phyloP scores from a whole-genome alignment of 2,888 invertebrate genomes.

The Nomada ruficornis region DNA sequence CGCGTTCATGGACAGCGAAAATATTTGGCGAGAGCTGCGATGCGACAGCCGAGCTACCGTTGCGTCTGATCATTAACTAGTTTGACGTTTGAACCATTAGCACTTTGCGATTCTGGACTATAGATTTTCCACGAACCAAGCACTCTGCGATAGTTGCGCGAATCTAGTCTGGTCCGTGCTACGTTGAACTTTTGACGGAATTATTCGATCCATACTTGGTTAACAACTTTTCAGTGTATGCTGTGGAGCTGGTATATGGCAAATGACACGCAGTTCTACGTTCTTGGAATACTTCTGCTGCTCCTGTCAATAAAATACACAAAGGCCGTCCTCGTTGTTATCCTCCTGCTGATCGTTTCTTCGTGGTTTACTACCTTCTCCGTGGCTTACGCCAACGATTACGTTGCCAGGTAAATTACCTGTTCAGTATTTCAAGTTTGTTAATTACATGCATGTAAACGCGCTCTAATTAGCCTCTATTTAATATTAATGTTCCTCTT shows the following conservation, averaged over 20 bases:
- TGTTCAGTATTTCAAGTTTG: neutral
- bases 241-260: constrained; percentile 85
- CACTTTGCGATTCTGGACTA: neutral
- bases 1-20: too few relatives aligned
- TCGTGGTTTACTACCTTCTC: constrained; percentile 92
- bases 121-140: constrained; percentile 1
- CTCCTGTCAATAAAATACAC: constrained; percentile 84
- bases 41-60: too few relatives aligned
- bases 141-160: constrained; percentile 32
- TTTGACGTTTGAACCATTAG: constrained; percentile 17
- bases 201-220: constrained; percentile 44
- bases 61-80: neutral
- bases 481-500: neutral
- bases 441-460: constrained; percentile 8
- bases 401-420: constrained; percentile 84
- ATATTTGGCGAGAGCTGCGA: too few relatives aligned
- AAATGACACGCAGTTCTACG: constrained; percentile 84
- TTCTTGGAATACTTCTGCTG: constrained; percentile 82
- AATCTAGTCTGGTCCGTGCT: neutral
- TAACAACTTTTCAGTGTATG: constrained; percentile 82
- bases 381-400: constrained; percentile 90
- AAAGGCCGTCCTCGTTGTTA: constrained; percentile 87
- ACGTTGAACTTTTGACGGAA: constrained; percentile 30
- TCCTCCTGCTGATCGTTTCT: constrained; percentile 87
- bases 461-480: neutral